Conservation (phyloP, 2,888 invertebrate genomes). For the Diadegma fenestrale region DNA sequence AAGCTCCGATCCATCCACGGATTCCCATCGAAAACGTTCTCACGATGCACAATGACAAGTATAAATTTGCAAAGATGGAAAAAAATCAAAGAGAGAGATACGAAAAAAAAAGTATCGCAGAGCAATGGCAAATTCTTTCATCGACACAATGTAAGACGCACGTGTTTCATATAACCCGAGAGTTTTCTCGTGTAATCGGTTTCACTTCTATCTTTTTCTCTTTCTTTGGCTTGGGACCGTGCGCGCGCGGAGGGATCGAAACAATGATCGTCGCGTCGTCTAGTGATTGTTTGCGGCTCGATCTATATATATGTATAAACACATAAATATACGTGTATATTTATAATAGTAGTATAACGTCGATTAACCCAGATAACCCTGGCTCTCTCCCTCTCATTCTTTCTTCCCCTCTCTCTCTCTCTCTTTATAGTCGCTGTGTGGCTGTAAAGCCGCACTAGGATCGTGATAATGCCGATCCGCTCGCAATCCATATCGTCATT, state of each 20-base stretch:
- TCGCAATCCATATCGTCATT: constrained; percentile 77
- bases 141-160: constrained; percentile 58
- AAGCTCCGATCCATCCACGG: constrained; percentile 5
- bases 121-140: constrained; percentile 54
- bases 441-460: constrained; percentile 65
- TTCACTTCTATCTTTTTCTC: constrained; percentile 49
- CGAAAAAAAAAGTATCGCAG: neutral
- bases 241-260: constrained; percentile 53
- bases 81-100: constrained; percentile 3
- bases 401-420: constrained; percentile 9
- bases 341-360: constrained; percentile 69
- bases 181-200: constrained; percentile 59
- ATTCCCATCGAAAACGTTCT: constrained; percentile 19
- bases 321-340: constrained; percentile 22
- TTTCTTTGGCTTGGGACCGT: constrained; percentile 10
- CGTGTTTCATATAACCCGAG: constrained; percentile 52
- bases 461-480: constrained; percentile 77
- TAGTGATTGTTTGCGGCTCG: constrained; percentile 50
- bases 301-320: neutral
- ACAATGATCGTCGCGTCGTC: constrained; percentile 65
- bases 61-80: neutral
- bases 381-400: constrained; percentile 57
- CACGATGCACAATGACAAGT: constrained; percentile 39
- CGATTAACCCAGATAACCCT: constrained; percentile 79
- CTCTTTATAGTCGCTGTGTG: constrained; percentile 35